phyloP scores from a whole-genome alignment of 2,797 vertebrate genomes.

The Pseudomugil tenellus region DNA sequence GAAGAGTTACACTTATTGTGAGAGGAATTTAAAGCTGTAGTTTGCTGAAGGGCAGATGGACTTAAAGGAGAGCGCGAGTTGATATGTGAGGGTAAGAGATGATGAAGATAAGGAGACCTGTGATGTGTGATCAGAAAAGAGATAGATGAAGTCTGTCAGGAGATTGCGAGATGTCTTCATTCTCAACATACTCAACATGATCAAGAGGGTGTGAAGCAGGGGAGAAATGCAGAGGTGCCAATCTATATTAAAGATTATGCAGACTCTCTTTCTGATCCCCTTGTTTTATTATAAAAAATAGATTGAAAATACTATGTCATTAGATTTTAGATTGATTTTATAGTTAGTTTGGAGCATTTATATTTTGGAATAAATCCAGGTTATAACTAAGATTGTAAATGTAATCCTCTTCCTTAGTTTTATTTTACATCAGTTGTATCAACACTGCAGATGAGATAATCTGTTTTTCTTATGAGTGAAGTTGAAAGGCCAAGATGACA shows the following conservation, averaged over 20 bases:
- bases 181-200: conserved; percentile 62
- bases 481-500: conserved; percentile 1
- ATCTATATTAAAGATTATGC: conserved; percentile 40
- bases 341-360: background rate
- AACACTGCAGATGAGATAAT: conserved; percentile 17
- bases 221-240: conserved; percentile 54
- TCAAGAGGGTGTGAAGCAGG: conserved; percentile 57
- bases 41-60: conserved; percentile 65
- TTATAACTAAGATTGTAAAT: background rate
- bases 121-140: conserved; percentile 69
- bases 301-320: background rate
- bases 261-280: conserved; percentile 24
- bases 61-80: conserved; percentile 29
- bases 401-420: conserved; percentile 2
- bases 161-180: conserved; percentile 67
- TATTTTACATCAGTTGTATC: conserved; percentile 8
- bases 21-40: conserved; percentile 43
- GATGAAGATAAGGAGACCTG: conserved; percentile 51
- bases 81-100: conserved; percentile 27
- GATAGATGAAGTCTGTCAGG: conserved; percentile 62
- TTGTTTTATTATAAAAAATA: conserved; percentile 26
- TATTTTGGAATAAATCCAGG: background rate
- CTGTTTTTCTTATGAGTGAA: conserved; percentile 19
- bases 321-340: background rate
- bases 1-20: conserved; percentile 8